Conservation (phyloP, 2,797 vertebrate genomes). For the Pangasius macronema region DNA sequence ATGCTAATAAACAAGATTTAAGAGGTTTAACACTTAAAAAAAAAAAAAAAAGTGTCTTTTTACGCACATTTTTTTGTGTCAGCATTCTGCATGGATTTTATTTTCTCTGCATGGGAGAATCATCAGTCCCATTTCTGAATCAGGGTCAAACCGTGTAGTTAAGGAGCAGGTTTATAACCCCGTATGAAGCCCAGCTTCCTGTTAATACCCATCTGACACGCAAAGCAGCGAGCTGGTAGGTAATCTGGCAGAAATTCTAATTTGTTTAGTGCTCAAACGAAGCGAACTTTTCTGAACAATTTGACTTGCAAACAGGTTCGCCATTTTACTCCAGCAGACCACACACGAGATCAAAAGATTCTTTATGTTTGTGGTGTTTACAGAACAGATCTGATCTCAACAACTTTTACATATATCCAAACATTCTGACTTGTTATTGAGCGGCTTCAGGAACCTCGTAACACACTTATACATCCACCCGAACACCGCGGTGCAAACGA, state of each 20-base stretch:
- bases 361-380: too few species aligned
- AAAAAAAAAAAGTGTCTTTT: too few species aligned
- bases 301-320: slow-evolving; percentile 14
- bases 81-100: neutral
- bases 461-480: neutral
- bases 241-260: neutral
- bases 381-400: too few species aligned
- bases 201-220: neutral
- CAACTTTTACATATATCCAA: too few species aligned
- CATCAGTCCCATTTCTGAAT: neutral
- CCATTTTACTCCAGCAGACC: too few species aligned
- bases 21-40: neutral
- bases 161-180: neutral
- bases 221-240: neutral
- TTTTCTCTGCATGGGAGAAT: neutral
- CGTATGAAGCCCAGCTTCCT: neutral
- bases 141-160: neutral
- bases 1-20: neutral
- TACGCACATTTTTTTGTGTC: neutral
- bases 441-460: too few species aligned
- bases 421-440: too few species aligned
- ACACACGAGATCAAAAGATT: too few species aligned
- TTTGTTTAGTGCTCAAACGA: neutral
- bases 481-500: neutral
- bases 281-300: neutral